A percentile compares a stretch with the other conserved stretches of the same genome.
These are phyloP conservation scores for Epirrita christyi DNA, from an alignment of 2,888 invertebrate genomes.

Conservation along the genomic window DNA sequence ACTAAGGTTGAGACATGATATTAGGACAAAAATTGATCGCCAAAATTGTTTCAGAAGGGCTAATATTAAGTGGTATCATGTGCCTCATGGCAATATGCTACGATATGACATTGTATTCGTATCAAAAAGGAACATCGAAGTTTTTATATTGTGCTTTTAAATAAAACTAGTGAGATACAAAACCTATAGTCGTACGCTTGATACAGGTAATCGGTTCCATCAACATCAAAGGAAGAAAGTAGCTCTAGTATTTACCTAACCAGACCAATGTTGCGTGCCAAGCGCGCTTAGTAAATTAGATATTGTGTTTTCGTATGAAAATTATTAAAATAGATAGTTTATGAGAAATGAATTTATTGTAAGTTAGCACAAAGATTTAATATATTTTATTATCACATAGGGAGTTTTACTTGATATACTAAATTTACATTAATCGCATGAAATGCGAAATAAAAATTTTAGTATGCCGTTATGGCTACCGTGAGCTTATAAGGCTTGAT, in stretches of 20 bases:
- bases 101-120: constrained; percentile 55
- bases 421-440: constrained; percentile 78
- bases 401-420: constrained; percentile 79
- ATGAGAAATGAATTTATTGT: constrained; percentile 83
- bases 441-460: constrained; percentile 70
- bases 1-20: neutral
- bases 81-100: constrained; percentile 63
- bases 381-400: constrained; percentile 84
- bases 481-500: constrained; percentile 63
- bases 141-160: constrained; percentile 57
- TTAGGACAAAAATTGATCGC: constrained; percentile 2
- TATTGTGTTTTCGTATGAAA: constrained; percentile 71
- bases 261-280: constrained; percentile 80
- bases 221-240: constrained; percentile 48
- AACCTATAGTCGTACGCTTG: constrained; percentile 48
- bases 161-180: constrained; percentile 52
- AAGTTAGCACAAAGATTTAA: constrained; percentile 85
- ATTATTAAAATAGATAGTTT: constrained; percentile 73
- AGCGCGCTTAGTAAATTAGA: constrained; percentile 74
- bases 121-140: constrained; percentile 66
- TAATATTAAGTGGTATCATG: constrained; percentile 32
- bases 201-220: constrained; percentile 46
- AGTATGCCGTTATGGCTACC: constrained; percentile 63
- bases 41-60: constrained; percentile 10
- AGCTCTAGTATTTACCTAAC: constrained; percentile 57